phyloP scores from a whole-genome alignment of 2,113 vertebrate genomes.

The Myrmecobius fasciatus region DNA sequence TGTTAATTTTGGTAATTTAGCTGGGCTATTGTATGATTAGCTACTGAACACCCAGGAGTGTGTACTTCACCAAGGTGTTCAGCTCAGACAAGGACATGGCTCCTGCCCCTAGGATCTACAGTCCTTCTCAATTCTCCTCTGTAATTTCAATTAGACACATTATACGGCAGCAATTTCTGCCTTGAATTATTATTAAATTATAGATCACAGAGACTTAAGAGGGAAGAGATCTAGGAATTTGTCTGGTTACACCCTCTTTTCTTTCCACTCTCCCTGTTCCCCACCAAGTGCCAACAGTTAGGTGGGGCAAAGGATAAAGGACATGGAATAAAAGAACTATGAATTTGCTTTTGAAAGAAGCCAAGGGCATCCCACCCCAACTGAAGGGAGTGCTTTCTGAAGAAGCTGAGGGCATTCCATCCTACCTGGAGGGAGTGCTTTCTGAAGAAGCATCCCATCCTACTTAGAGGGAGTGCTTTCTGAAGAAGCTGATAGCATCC shows the following conservation, averaged over 20 bases:
- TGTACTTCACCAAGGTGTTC: not conserved
- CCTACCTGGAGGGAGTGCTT: not conserved
- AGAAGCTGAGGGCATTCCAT: not conserved
- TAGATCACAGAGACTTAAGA: fast-evolving
- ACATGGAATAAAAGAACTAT: not conserved
- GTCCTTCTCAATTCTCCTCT: not conserved
- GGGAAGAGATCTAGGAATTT: fast-evolving
- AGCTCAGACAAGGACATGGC: not conserved
- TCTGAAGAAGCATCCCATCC: not conserved
- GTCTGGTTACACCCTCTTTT: not conserved
- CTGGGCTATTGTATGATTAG: not conserved
- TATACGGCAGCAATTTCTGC: not conserved
- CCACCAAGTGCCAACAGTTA: not conserved
- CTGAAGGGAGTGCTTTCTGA: too few relatives aligned
- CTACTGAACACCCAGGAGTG: not conserved
- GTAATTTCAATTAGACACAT: not conserved
- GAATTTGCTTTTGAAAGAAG: not conserved
- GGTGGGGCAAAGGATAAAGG: not conserved
- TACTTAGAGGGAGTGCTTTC: not conserved
- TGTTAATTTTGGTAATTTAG: not conserved
- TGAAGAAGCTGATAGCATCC: not conserved
- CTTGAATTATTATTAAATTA: not conserved
- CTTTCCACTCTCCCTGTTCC: not conserved
- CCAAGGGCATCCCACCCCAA: not conserved
- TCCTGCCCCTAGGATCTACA: not conserved